A percentile compares a stretch with the other conserved stretches of the same genome.
Conservation (phyloP, 2,797 vertebrate genomes). For the Kryptolebias ocellatus region DNA sequence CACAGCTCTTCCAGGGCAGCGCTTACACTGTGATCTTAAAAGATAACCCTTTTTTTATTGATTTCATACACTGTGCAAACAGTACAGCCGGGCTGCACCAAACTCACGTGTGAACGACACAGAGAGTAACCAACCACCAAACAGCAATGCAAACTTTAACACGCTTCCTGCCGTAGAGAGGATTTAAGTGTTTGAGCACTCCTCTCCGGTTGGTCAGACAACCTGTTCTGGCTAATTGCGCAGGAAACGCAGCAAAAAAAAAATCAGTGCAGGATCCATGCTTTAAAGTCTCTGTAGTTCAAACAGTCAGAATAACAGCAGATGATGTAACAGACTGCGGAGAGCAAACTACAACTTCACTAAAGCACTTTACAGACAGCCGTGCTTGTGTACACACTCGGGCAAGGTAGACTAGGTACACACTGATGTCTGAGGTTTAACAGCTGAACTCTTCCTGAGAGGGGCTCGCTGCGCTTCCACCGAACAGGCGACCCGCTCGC, state of each 20-base stretch:
- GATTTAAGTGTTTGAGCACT: background rate
- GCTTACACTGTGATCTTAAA: constrained; percentile 24
- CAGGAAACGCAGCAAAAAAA: background rate
- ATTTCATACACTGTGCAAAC: constrained; percentile 26
- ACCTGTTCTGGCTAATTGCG: constrained; percentile 28
- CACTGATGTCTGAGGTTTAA: background rate
- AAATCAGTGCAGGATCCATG: background rate
- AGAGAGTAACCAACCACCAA: background rate
- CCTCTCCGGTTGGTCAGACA: constrained; percentile 9
- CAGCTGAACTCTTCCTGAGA: background rate
- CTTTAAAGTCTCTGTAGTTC: background rate
- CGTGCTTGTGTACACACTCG: background rate
- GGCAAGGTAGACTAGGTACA: background rate
- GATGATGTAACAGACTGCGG: background rate
- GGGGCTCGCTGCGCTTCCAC: background rate
- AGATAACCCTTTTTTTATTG: constrained; percentile 58
- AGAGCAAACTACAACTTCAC: constrained; percentile 21
- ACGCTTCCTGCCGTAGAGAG: background rate
- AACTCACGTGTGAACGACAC: constrained; percentile 13
- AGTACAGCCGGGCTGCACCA: constrained; percentile 18
- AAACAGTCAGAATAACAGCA: background rate
- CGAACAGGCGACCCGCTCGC: background rate
- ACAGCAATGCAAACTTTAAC: constrained; percentile 14
- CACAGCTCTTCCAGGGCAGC: constrained; percentile 28
- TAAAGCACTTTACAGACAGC: background rate